Conservation (phyloP, 2,113 vertebrate genomes). For the Anseranas semipalmata region DNA sequence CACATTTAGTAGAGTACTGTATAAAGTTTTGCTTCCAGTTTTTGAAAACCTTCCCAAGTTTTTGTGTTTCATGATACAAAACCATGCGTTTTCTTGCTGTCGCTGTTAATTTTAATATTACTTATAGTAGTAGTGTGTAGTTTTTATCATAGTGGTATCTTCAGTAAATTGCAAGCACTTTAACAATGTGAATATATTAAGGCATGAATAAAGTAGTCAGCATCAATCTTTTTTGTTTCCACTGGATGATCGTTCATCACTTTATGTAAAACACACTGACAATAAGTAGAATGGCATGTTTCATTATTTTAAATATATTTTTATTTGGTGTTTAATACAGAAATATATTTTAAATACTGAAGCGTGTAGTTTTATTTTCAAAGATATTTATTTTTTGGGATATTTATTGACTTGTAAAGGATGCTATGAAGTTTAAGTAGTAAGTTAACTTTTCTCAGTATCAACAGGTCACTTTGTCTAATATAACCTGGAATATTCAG, state of each 20-base stretch:
- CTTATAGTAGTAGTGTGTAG: constrained; percentile 17
- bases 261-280: background rate
- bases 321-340: background rate
- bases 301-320: background rate
- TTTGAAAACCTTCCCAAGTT: constrained; percentile 16
- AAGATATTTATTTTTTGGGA: background rate
- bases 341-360: background rate
- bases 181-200: background rate
- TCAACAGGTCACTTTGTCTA: background rate
- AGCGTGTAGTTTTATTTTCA: background rate
- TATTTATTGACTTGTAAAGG: background rate
- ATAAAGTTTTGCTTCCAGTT: constrained; percentile 13
- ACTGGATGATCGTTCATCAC: background rate
- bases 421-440: background rate
- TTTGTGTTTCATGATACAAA: constrained; percentile 39
- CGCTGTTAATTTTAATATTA: background rate
- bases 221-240: background rate
- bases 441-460: background rate
- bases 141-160: background rate
- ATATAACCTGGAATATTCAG: background rate
- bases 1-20: background rate
- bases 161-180: constrained; percentile 12
- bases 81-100: constrained; percentile 48
- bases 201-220: constrained; percentile 11
- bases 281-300: background rate